Conservation (phyloP, 2,888 invertebrate species). For the Timema podura region DNA sequence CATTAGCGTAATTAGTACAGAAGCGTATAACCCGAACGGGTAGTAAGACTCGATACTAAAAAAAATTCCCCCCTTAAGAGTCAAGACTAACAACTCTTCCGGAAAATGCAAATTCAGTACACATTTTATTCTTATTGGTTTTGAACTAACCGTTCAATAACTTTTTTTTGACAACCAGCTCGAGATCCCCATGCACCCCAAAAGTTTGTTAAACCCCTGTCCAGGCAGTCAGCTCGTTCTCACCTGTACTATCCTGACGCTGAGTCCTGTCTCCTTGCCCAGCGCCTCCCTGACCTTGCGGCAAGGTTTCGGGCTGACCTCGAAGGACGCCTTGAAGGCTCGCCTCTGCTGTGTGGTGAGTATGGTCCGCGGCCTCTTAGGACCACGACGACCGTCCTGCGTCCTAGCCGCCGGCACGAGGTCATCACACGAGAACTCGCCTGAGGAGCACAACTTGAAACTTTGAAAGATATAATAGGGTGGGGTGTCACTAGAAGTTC, state of each 20-base stretch:
- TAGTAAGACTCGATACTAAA: too few relatives aligned
- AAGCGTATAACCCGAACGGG: too few relatives aligned
- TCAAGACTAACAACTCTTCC: too few relatives aligned
- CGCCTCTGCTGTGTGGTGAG: constrained; percentile 76
- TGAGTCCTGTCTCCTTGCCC: constrained; percentile 79
- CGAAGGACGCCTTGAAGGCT: constrained; percentile 81
- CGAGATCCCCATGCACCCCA: too few relatives aligned
- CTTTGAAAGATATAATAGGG: constrained; percentile 33
- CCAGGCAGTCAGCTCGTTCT: constrained; percentile 22
- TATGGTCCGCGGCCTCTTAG: constrained; percentile 78
- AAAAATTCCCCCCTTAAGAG: too few relatives aligned
- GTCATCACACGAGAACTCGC: constrained; percentile 58
- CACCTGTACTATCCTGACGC: constrained; percentile 81
- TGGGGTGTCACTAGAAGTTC: too few relatives aligned
- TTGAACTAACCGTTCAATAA: too few relatives aligned
- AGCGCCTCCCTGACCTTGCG: constrained; percentile 76
- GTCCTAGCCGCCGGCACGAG: constrained; percentile 54
- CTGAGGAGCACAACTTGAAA: constrained; percentile 30
- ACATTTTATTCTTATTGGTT: too few relatives aligned
- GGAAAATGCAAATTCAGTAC: too few relatives aligned
- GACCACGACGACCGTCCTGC: constrained; percentile 65
- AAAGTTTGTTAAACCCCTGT: too few relatives aligned
- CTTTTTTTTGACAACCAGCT: too few relatives aligned
- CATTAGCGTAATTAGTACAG: too few relatives aligned
- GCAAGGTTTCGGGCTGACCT: constrained; percentile 79